Evolutionary conservation across 2,888 invertebrate species (phyloP).

Genomic region (Rhorus exstirpatorius): DNA sequence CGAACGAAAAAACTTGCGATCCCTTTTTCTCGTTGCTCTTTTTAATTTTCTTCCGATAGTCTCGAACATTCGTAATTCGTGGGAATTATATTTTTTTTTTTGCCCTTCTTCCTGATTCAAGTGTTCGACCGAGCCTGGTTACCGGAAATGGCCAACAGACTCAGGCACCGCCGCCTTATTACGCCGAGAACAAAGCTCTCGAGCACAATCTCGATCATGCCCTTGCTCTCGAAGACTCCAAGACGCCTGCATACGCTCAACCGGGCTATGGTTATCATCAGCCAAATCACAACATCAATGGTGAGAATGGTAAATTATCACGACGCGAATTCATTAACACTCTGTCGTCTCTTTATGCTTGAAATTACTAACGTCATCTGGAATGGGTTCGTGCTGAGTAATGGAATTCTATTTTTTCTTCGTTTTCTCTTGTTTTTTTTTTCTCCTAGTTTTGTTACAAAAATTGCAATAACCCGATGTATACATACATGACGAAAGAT

Average conservation of each 20-base stretch:
- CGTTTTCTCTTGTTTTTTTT: background rate
- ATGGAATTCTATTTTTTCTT: background rate
- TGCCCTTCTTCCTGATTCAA: conserved; percentile 71
- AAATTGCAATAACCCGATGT: background rate
- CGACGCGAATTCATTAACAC: conserved; percentile 54
- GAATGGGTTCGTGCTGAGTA: conserved; percentile 16
- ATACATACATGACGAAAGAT: background rate
- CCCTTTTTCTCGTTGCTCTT: conserved; percentile 1
- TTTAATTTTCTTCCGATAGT: background rate
- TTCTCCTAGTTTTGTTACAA: background rate
- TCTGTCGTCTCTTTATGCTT: conserved; percentile 16
- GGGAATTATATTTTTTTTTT: conserved; percentile 1
- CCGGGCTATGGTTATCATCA: conserved; percentile 95
- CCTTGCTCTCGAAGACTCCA: conserved; percentile 94
- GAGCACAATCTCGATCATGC: conserved; percentile 96
- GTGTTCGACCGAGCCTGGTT: conserved; percentile 93
- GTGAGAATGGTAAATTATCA: conserved; percentile 88
- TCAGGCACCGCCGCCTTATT: conserved; percentile 95
- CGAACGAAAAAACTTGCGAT: no score
- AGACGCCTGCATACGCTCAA: conserved; percentile 94
- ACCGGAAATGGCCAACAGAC: conserved; percentile 91
- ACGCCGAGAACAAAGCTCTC: conserved; percentile 97
- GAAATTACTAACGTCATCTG: conserved; percentile 23
- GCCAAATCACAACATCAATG: conserved; percentile 91
- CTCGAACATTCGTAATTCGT: background rate